Base-by-base conservation (phyloP, 2,888 invertebrate genomes). In the Marasmarcha lunaedactyla region DNA sequence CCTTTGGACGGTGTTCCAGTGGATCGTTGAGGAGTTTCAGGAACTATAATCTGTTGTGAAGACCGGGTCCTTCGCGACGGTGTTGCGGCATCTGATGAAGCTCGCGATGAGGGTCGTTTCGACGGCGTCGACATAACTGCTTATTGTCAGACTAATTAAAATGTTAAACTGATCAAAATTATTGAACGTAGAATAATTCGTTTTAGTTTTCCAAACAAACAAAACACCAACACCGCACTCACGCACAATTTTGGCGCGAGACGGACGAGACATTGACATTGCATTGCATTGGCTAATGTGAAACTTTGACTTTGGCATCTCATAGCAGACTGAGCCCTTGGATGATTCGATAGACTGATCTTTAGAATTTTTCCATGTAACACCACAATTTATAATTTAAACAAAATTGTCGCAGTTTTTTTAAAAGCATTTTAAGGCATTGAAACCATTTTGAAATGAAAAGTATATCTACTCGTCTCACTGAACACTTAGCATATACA, bases 11-110 rank as follows among this genome's bases (percentile, higher is more conserved):
- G 70, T 35, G 81, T 79, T 27, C 76, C 76, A 14, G 74, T 56
- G 15, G 84, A 71, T 36, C 74, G 64, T 47, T 83, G 84, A 5
- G 85, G 84, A 41, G 85, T 84, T 50, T 83, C 84, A 1, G 83
- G 84, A 26, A 84, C 77, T 40, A 83, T 69, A 42, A 79, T 51
- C 57, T 79, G 78, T 54, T 81, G 78, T 3, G 84, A 81, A 6
- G 74, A 65, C 38, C 74, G 62, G 0, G 79, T 71, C 45, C 71
- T 64, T 4, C 84, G 67, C 9, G 79, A 72, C 12, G 84, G 81
- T 12, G 84, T 85, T n/a, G 69, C 52, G 13, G 78, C 68, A 44
- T 81, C 81, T 0, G 84, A 83, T 0, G 81, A 83, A 5, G 79
- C 78, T 30, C 63, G 71, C 13, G 84, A 81, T 15, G 76, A 59